Evolutionary conservation across 1,140 invertebrate genomes (phyloP).

Genomic region (Brachystomella parvula): DNA sequence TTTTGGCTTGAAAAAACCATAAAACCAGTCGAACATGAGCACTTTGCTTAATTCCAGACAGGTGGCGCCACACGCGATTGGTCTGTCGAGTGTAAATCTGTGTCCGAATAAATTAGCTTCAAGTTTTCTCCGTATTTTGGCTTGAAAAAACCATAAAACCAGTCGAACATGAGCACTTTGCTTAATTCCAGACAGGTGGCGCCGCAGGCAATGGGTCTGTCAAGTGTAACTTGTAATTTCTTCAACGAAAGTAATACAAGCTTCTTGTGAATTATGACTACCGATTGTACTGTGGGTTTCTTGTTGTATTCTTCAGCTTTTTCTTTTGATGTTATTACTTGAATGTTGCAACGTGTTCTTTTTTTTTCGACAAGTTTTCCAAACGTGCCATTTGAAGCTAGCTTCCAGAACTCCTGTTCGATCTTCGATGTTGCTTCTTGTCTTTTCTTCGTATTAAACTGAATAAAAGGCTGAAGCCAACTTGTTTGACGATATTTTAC

Average conservation of each 20-base stretch:
- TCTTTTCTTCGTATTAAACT: constrained; percentile 3
- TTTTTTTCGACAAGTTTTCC: constrained; percentile 39
- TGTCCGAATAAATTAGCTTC: constrained; percentile 11
- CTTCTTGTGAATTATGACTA: constrained; percentile 1
- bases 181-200: constrained; percentile 11
- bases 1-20: background rate
- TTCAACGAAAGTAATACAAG: constrained; percentile 8
- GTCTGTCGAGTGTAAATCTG: constrained; percentile 20
- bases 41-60: constrained; percentile 17
- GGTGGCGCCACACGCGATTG: constrained; percentile 8
- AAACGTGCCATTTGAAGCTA: constrained; percentile 14
- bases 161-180: constrained; percentile 15
- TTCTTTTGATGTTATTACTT: background rate
- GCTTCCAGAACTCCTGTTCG: background rate
- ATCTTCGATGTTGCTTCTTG: background rate
- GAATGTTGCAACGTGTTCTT: constrained; percentile 25
- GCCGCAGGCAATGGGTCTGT: constrained; percentile 15
- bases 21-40: constrained; percentile 15
- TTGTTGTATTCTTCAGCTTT: background rate
- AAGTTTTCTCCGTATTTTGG: background rate
- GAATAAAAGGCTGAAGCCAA: constrained; percentile 7
- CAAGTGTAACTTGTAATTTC: constrained; percentile 7
- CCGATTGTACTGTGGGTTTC: background rate
- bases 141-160: constrained; percentile 14
- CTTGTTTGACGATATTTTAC: background rate